phyloP scores from a whole-genome alignment of 2,797 vertebrate species.

The Fundulus diaphanus region DNA sequence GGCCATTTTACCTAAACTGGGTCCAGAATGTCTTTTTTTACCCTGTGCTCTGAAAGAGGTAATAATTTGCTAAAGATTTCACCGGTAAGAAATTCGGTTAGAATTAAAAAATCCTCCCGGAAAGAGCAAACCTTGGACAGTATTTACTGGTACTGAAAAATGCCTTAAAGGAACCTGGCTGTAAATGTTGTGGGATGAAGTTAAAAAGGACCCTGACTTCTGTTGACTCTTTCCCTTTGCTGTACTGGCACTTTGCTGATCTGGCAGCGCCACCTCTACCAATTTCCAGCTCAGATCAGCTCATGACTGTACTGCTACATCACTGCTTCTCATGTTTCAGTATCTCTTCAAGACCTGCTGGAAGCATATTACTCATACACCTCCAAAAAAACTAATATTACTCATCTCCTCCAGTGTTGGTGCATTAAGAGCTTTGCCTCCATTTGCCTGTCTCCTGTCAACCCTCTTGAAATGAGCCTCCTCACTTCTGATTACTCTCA shows the following conservation, averaged over 20 bases:
- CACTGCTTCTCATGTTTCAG: slow-evolving; percentile 70
- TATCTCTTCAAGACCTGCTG: slow-evolving; percentile 58
- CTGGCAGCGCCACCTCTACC: slow-evolving; percentile 58
- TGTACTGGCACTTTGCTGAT: slow-evolving; percentile 58
- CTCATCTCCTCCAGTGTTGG: slow-evolving; percentile 55
- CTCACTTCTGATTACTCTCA: slow-evolving; percentile 65
- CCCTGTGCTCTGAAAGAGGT: background rate
- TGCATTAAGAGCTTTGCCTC: slow-evolving; percentile 58
- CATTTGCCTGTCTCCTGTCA: slow-evolving; percentile 54
- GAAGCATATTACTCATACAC: slow-evolving; percentile 63
- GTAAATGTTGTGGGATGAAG: slow-evolving; percentile 23
- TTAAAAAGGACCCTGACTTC: slow-evolving; percentile 47
- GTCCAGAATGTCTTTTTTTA: background rate
- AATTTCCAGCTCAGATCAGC: slow-evolving; percentile 60
- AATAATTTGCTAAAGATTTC: background rate
- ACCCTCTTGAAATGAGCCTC: slow-evolving; percentile 58
- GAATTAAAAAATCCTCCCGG: slow-evolving; percentile 1
- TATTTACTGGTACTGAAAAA: background rate
- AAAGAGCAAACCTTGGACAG: background rate
- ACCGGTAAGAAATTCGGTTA: background rate
- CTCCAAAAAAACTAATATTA: slow-evolving; percentile 19
- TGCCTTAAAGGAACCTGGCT: slow-evolving; percentile 6
- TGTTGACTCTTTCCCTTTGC: slow-evolving; percentile 30
- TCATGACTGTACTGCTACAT: slow-evolving; percentile 55
- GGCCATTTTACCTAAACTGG: background rate